Conservation (phyloP, 2,888 invertebrate species). For the Synergus gifuensis region DNA sequence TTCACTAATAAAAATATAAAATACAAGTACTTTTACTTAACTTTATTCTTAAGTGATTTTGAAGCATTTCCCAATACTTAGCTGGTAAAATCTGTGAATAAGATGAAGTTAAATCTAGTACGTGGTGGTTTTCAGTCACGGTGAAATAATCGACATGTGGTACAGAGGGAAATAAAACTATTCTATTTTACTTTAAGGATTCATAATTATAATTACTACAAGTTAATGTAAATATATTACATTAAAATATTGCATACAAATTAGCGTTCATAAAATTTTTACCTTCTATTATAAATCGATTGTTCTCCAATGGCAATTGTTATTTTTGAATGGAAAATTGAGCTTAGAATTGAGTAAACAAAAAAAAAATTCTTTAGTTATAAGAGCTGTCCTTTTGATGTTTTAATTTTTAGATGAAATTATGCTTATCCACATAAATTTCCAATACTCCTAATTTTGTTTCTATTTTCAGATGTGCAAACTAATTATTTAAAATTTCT, state of each 20-base stretch:
- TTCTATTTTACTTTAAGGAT: constrained; percentile 29
- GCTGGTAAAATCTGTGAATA: constrained; percentile 10
- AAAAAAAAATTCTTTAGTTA: background rate
- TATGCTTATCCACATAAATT: background rate
- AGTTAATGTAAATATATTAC: constrained; percentile 23
- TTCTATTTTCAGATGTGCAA: background rate
- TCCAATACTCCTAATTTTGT: background rate
- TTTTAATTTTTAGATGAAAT: background rate
- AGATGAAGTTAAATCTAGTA: constrained; percentile 10
- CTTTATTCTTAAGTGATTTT: background rate
- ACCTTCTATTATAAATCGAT: background rate
- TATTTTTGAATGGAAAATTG: constrained; percentile 11
- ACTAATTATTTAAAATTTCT: background rate
- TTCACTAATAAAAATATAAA: background rate
- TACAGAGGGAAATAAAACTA: constrained; percentile 13
- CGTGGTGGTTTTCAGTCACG: constrained; percentile 71
- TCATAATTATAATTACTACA: too few relatives aligned
- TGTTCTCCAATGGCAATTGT: constrained; percentile 4
- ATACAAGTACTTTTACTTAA: background rate
- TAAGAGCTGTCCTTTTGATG: background rate
- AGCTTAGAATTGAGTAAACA: background rate
- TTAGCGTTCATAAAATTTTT: background rate
- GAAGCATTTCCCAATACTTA: background rate
- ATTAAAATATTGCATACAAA: constrained; percentile 12
- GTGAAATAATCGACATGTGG: constrained; percentile 61